Evolutionary conservation across 2,113 vertebrate species (phyloP), one percentile per base, ranked within the genome.

Genomic region (Asarcornis scutulata): DNA sequence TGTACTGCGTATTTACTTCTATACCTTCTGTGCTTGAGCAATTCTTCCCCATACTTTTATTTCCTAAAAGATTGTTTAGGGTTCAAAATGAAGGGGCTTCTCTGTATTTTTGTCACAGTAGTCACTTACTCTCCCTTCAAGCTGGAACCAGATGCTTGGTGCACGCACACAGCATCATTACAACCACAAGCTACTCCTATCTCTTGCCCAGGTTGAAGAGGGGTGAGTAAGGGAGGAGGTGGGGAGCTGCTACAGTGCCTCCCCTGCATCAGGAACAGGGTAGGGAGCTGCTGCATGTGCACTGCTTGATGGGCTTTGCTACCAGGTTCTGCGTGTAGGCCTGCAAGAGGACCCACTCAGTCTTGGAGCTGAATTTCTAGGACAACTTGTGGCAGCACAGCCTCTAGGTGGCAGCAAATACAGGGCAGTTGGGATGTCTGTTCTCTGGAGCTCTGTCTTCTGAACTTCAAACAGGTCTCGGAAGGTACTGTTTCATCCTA

Each of bases 281-380:
- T 17, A 10, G 42, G 81, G 48, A 58, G 77, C 69, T 71, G 74
- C 52, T 55, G 26, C 26, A 0, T 0, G 34, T 21, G 55, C 18
- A 20, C 27, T 2, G 4, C 64, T 4, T 2, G 16, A 32, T 15
- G 32, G 83, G 13, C 26, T 36, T 13, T 22, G n/a, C 73, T 5
- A 0, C 17, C 69, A 21, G 69, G 50, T 53, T 68, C 77, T 63
- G 63, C 15, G 1, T 1, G 1, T 0, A 4, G 36, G 50, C 44
- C 29, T 38, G 3, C 4, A 13, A 8, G 0, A 22, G 40, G 14
- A 55, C 64, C 34, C 2, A 0, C 17, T 2, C 0, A 26, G 71
- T 4, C 9, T 17, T 1, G 34, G 0, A 11, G 46, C 13, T 9
- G 40, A 10, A 31, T 23, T 36, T 29, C 18, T 7, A 9, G 44